Conservation (phyloP, 1,140 invertebrate genomes). For the Bacillus rossius region DNA sequence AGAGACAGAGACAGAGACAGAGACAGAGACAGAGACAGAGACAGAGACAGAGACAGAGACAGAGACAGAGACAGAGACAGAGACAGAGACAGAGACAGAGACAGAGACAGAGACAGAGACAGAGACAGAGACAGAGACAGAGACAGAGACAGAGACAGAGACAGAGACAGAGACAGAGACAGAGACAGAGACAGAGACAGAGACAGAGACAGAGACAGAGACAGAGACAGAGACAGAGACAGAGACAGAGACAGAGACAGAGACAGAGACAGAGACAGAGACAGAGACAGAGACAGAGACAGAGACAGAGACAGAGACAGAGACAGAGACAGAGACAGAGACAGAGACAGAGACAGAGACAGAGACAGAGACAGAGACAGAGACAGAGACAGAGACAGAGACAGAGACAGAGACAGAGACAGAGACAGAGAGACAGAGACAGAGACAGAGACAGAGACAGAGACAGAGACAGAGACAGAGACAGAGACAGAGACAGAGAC, state of each 20-base stretch:
- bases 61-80: conserved; percentile 5
- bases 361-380: conserved; percentile 2
- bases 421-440: conserved; percentile 3
- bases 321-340: conserved; percentile 8
- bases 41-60: conserved; percentile 8
- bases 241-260: conserved; percentile 10
- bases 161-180: conserved; percentile 2
- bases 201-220: conserved; percentile 8
- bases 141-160: conserved; percentile 3
- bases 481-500: conserved; percentile 5
- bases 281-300: conserved; percentile 5
- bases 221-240: conserved; percentile 3
- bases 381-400: conserved; percentile 1
- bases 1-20: conserved; percentile 11
- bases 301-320: conserved; percentile 6
- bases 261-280: conserved; percentile 10
- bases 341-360: conserved; percentile 9
- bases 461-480: conserved; percentile 8
- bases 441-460: conserved; percentile 5
- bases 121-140: background rate
- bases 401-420: conserved; percentile 3
- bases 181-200: conserved; percentile 2
- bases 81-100: conserved; percentile 9
- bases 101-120: conserved; percentile 9
- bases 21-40: conserved; percentile 8